phyloP scores from a whole-genome alignment of 2,888 invertebrate genomes.

The Orthonevra nobilis region DNA sequence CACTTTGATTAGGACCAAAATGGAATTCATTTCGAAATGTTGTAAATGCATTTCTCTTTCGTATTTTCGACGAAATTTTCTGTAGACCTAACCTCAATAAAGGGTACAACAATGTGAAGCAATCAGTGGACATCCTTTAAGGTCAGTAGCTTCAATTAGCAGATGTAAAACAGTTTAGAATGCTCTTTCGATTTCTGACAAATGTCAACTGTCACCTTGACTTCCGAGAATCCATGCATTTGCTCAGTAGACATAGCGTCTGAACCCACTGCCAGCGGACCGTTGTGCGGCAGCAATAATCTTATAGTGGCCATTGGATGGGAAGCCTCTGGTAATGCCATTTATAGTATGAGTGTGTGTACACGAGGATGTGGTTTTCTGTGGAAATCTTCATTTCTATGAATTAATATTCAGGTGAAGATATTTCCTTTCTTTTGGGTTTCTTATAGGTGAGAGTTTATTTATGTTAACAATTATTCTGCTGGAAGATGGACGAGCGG shows the following conservation, averaged over 20 bases:
- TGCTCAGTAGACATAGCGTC: slow-evolving; percentile 59
- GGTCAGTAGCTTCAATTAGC: too few relatives aligned
- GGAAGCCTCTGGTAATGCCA: slow-evolving; percentile 49
- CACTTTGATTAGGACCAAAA: too few relatives aligned
- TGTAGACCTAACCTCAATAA: slow-evolving; percentile 18
- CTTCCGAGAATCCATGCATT: too few relatives aligned
- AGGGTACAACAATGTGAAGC: too few relatives aligned
- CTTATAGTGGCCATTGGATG: slow-evolving; percentile 45
- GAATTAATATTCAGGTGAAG: slow-evolving; percentile 65
- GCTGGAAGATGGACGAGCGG: slow-evolving; percentile 6
- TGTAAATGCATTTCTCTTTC: too few relatives aligned
- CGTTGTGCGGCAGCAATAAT: slow-evolving; percentile 29
- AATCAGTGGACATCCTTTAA: too few relatives aligned
- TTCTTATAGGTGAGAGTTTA: slow-evolving; percentile 54
- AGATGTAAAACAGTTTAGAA: too few relatives aligned
- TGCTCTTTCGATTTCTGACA: not conserved
- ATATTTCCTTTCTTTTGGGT: slow-evolving; percentile 51
- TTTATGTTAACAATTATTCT: slow-evolving; percentile 27
- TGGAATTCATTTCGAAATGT: too few relatives aligned
- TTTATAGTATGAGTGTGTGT: slow-evolving; percentile 11
- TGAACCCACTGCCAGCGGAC: slow-evolving; percentile 11
- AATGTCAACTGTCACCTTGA: too few relatives aligned
- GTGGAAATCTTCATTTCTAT: slow-evolving; percentile 52
- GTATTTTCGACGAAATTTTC: not conserved
- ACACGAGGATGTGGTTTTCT: slow-evolving; percentile 47